Conservation (phyloP, 64 coral and sea anemone genomes). For the Pocillopora verrucosa region DNA sequence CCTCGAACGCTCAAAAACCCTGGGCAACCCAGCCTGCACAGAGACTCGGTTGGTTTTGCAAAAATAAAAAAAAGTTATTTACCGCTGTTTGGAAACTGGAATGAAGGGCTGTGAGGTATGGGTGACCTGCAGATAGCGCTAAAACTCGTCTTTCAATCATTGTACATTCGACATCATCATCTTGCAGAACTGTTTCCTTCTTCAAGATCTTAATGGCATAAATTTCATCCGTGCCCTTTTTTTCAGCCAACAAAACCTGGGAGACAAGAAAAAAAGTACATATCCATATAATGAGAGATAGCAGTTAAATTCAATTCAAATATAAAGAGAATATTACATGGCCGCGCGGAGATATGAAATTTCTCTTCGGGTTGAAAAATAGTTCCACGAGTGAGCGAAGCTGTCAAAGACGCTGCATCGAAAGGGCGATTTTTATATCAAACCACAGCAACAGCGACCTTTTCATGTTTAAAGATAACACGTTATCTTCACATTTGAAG, state of each 20-base stretch:
- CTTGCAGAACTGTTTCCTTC: constrained; percentile 90
- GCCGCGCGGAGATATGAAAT: too few species aligned
- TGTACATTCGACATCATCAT: constrained; percentile 97
- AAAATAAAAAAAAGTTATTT: not conserved
- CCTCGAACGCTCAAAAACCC: too few species aligned
- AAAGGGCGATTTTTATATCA: too few species aligned
- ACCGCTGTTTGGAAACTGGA: constrained; percentile 97
- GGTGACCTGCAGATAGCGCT: constrained; percentile 84
- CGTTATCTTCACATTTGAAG: too few species aligned
- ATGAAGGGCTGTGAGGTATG: constrained; percentile 88
- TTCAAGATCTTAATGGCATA: constrained; percentile 96
- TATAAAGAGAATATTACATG: too few species aligned
- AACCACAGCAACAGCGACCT: too few species aligned
- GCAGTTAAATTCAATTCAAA: not conserved
- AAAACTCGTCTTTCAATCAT: constrained; percentile 97
- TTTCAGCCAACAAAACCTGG: constrained; percentile 91
- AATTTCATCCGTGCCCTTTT: constrained; percentile 84
- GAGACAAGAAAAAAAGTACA: not conserved
- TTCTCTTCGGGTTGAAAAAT: too few species aligned
- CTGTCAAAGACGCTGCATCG: too few species aligned
- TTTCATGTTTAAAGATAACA: too few species aligned
- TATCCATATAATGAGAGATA: not conserved
- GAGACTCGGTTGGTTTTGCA: too few species aligned
- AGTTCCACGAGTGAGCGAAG: too few species aligned
- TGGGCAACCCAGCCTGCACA: too few species aligned